Conservation (phyloP, 2,113 vertebrate genomes). For the Miniopterus natalensis region DNA sequence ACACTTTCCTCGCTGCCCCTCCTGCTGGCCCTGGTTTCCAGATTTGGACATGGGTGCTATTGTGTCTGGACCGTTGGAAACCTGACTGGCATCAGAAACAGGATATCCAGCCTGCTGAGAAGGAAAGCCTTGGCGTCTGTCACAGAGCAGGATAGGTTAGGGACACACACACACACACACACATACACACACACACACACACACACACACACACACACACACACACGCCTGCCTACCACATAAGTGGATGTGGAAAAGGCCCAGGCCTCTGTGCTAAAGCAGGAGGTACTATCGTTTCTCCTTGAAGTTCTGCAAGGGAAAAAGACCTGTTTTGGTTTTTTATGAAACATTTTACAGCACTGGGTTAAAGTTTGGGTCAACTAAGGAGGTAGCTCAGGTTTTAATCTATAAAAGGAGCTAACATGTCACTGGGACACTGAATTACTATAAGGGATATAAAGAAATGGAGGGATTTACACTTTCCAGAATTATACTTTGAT, state of each 20-base stretch:
- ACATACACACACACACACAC: no score
- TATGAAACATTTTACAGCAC: neutral
- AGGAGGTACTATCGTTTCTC: neutral
- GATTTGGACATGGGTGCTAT: neutral
- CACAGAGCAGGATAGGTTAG: neutral
- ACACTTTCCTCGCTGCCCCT: neutral
- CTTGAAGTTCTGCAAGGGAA: neutral
- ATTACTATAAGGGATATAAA: neutral
- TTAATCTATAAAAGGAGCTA: neutral
- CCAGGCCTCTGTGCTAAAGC: neutral
- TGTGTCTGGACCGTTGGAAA: neutral
- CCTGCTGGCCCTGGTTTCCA: neutral
- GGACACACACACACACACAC: neutral
- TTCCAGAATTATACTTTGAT: conserved; percentile 12
- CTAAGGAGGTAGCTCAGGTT: neutral
- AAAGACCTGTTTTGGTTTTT: neutral
- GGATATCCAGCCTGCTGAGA: neutral
- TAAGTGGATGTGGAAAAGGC: neutral
- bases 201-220: no score
- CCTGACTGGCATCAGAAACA: neutral
- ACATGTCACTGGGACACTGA: neutral
- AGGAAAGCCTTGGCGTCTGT: neutral
- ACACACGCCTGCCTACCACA: no score
- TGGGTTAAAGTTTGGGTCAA: neutral
- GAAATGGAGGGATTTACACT: neutral